A percentile compares a stretch with the other conserved stretches of the same genome.
These are phyloP conservation scores for Leptobrachium leishanense DNA, from an alignment of 2,113 vertebrate species.

Conservation along the genomic window DNA sequence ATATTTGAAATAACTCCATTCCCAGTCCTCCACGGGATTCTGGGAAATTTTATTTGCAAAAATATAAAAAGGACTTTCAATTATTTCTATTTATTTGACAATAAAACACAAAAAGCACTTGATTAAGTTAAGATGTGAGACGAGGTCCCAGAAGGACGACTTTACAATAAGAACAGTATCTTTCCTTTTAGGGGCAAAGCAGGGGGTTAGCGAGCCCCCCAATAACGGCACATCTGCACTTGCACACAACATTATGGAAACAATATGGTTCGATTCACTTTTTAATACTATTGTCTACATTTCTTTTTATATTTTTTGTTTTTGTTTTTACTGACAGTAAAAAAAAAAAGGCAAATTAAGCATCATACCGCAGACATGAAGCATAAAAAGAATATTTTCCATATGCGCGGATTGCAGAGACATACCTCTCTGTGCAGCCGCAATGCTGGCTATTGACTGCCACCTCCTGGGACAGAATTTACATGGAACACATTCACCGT, in stretches of 20 bases:
- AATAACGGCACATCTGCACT: background rate
- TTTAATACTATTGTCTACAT: background rate
- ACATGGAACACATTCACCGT: no score
- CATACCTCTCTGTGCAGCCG: background rate
- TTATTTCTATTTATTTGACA: no score
- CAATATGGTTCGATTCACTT: background rate
- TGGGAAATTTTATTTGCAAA: background rate
- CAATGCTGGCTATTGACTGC: slow-evolving; percentile 10
- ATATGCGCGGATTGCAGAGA: background rate
- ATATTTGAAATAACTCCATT: no score
- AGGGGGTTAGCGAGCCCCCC: background rate
- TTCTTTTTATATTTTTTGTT: background rate
- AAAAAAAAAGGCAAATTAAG: no score
- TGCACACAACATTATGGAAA: no score
- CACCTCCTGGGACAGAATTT: slow-evolving; percentile 2
- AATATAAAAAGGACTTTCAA: slow-evolving; percentile 7
- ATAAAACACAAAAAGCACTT: background rate
- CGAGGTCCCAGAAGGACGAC: background rate
- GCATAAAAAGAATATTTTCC: background rate
- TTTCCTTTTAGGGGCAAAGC: background rate
- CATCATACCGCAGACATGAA: background rate
- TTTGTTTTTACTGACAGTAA: background rate
- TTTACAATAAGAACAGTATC: background rate
- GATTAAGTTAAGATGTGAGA: slow-evolving; percentile 25
- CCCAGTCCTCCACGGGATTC: background rate